Base-by-base conservation (phyloP, 2,113 vertebrate species). In the Helogale parvula region DNA sequence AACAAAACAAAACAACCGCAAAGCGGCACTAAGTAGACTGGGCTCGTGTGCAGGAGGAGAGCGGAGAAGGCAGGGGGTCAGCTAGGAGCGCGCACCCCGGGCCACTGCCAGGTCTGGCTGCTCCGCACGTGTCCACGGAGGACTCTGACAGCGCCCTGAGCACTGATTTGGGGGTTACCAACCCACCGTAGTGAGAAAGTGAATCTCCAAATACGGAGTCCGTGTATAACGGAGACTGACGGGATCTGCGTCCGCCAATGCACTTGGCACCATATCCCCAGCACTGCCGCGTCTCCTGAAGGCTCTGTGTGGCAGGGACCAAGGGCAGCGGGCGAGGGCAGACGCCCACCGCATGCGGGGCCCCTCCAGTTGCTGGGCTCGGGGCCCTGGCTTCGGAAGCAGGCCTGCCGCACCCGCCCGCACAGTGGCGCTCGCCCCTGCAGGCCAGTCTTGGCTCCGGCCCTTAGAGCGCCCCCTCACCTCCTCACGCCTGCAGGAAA, bases 41-140 rank as follows among this genome's bases (percentile, higher is more conserved):
- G 29, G 3, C 27, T 2, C 1, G 19, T 0, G 0, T 9, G 2
- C n/a, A 38, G 54, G 0, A 3, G 0, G 10, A 71, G 41, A 15
- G 45, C 54, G 33, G 65, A 52, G 63, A 16, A 0, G 7, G 79
- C 65, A 2, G 3, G 16, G 3, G 29, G 69, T n/a, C 71, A 11
- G 87, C 71, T 14, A 19, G 41, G 71, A 15, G 23, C 1, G 1
- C 1, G 3, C 7, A 12, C 0, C 0, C 3, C 5, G 0, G 52
- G 16, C 27, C 1, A n/a, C 15, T 2, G 16, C 6, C 2, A 4
- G 0, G 16, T 11, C 25, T 4, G 33, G 0, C 57, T 41, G 2
- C 47, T 21, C 63, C 15, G 38, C 38, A 2, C 16, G 0, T 21
- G 15, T 17, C 45, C 47, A 1, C 0, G 0, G 21, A 4, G 0